phyloP scores from a whole-genome alignment of 2,888 invertebrate species.

The Entomobrya proxima region DNA sequence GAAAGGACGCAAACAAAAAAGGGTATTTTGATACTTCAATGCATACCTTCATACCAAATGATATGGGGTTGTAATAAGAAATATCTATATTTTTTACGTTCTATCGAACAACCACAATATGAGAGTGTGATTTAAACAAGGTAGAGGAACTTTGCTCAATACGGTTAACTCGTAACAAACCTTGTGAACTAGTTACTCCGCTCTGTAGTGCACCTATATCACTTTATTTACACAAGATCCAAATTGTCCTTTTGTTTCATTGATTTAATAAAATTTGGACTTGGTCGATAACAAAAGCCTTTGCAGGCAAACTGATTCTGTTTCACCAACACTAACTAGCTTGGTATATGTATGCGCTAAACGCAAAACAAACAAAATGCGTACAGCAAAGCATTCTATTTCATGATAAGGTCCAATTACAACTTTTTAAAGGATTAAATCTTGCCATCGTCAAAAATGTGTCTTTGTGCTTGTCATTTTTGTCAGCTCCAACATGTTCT shows the following conservation, averaged over 20 bases:
- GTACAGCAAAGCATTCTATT: background rate
- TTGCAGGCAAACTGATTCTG: background rate
- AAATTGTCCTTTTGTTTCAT: slow-evolving; percentile 29
- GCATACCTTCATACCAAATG: background rate
- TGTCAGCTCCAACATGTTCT: slow-evolving; percentile 3
- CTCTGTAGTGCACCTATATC: background rate
- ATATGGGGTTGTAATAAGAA: background rate
- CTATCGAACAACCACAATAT: no score
- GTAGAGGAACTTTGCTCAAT: no score
- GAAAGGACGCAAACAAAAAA: background rate
- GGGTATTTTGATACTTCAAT: background rate
- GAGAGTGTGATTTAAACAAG: no score
- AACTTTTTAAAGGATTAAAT: slow-evolving; percentile 36
- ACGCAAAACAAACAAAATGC: background rate
- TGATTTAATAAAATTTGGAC: background rate
- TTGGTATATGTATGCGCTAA: no score
- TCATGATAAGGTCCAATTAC: slow-evolving; percentile 38
- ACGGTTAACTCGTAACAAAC: no score
- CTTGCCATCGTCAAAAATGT: slow-evolving; percentile 26
- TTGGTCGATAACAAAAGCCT: background rate
- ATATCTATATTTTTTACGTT: no score
- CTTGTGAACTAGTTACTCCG: no score
- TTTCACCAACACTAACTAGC: no score
- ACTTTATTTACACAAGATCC: background rate
- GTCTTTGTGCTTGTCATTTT: slow-evolving; percentile 8